phyloP scores from a whole-genome alignment of 92 coral and sea anemone genomes.

The Palythoa caribaeorum region DNA sequence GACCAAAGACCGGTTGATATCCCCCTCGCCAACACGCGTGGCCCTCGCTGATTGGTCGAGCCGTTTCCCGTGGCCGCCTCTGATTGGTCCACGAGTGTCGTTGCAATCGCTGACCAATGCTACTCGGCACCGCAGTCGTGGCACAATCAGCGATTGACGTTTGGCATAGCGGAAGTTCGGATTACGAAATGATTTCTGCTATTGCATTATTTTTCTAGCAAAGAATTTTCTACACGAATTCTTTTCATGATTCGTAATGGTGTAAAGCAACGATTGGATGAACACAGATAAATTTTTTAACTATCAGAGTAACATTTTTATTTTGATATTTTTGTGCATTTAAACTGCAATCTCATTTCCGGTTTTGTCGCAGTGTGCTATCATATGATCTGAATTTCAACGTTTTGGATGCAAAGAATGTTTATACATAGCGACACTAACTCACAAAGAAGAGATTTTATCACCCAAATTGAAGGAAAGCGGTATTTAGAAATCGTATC shows the following conservation, averaged over 20 bases:
- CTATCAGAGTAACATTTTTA: not conserved
- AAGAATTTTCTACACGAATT: not conserved
- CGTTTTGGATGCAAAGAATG: too few species aligned
- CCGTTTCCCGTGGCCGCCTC: conserved; percentile 90
- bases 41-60: conserved; percentile 91
- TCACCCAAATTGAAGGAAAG: too few species aligned
- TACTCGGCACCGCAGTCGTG: conserved; percentile 53
- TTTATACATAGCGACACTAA: too few species aligned
- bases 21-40: conserved; percentile 96
- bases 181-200: conserved; percentile 32
- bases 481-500: too few species aligned
- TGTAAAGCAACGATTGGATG: conserved; percentile 22
- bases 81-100: conserved; percentile 91
- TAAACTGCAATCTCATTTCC: not conserved
- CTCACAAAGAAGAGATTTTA: too few species aligned
- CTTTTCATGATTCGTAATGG: not conserved
- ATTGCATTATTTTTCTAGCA: conserved; percentile 17
- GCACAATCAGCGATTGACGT: conserved; percentile 58
- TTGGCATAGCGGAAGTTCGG: conserved; percentile 39
- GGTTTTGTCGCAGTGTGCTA: not conserved
- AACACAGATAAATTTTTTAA: not conserved
- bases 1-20: conserved; percentile 81
- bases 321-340: not conserved
- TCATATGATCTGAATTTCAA: not conserved
- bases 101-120: conserved; percentile 56